Evolutionary conservation across 2,888 invertebrate species (phyloP).

Genomic region (Lochmaea capreae): DNA sequence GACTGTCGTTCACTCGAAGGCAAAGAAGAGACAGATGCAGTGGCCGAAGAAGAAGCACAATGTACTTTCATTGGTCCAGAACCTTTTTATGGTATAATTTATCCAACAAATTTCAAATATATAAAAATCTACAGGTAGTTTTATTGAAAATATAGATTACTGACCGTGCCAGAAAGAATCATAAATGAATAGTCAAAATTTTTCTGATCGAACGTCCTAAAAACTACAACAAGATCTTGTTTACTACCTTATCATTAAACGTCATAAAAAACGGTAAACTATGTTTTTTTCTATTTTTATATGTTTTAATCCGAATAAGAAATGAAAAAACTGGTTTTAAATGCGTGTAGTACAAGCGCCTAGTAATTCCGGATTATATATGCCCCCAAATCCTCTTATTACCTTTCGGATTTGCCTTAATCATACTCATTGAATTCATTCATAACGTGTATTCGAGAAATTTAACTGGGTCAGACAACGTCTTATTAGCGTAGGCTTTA

Average conservation of each 20-base stretch:
- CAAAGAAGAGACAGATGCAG: no score
- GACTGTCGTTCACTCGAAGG: no score
- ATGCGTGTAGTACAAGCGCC: slow-evolving; percentile 7
- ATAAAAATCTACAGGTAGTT: no score
- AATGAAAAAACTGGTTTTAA: not conserved
- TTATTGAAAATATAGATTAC: no score
- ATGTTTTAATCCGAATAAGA: not conserved
- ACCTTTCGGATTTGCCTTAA: slow-evolving; percentile 13
- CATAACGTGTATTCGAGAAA: slow-evolving; percentile 24
- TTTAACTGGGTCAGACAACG: slow-evolving; percentile 45
- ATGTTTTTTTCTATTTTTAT: not conserved
- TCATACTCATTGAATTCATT: slow-evolving; percentile 15
- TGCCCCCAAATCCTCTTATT: slow-evolving; percentile 12
- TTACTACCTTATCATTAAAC: not conserved
- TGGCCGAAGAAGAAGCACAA: no score
- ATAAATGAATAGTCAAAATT: no score
- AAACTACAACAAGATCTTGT: not conserved
- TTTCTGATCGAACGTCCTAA: no score
- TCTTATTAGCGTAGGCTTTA: slow-evolving; percentile 42
- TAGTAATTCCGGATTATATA: slow-evolving; percentile 14
- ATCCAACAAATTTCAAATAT: no score
- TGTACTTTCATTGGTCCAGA: no score
- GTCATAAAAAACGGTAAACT: not conserved
- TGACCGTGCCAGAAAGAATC: no score
- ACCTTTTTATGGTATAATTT: no score